Evolutionary conservation across 2,888 invertebrate genomes (phyloP).

Genomic region (Mythimna ferrago): DNA sequence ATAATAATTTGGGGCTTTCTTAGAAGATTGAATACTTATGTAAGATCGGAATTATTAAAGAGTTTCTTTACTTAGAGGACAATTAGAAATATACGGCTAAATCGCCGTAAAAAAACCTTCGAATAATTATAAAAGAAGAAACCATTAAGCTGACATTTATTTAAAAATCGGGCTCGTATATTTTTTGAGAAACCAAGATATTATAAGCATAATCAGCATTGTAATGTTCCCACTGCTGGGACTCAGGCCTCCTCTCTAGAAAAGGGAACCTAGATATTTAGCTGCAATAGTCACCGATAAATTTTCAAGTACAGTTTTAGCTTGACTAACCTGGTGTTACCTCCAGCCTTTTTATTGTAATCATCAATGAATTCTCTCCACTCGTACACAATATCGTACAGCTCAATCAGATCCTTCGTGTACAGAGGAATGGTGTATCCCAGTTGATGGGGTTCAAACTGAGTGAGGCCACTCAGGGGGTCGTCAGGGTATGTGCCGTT

Average conservation of each 20-base stretch:
- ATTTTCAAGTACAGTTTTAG: not conserved
- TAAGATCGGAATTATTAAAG: constrained; percentile 45
- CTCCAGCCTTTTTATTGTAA: constrained; percentile 80
- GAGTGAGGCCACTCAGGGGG: constrained; percentile 83
- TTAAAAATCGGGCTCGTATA: not conserved
- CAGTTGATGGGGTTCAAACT: constrained; percentile 87
- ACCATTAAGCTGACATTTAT: not conserved
- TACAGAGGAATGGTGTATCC: constrained; percentile 91
- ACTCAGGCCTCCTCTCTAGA: too few relatives aligned
- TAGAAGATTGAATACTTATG: constrained; percentile 48
- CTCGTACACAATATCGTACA: constrained; percentile 89
- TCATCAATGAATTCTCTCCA: constrained; percentile 91
- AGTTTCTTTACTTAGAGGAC: constrained; percentile 48
- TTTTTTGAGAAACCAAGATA: not conserved
- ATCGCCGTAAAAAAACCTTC: constrained; percentile 24
- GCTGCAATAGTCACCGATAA: not conserved
- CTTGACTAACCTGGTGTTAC: constrained; percentile 81
- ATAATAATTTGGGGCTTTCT: constrained; percentile 48
- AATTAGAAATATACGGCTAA: constrained; percentile 30
- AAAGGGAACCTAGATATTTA: too few relatives aligned
- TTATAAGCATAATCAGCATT: not conserved
- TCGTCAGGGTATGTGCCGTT: constrained; percentile 87
- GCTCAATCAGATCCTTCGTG: constrained; percentile 91
- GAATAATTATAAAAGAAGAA: not conserved
- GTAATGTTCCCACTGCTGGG: too few relatives aligned